Evolutionary conservation across 2,113 vertebrate species (phyloP), one percentile per base, ranked within the genome.

Genomic region (Callospermophilus lateralis): DNA sequence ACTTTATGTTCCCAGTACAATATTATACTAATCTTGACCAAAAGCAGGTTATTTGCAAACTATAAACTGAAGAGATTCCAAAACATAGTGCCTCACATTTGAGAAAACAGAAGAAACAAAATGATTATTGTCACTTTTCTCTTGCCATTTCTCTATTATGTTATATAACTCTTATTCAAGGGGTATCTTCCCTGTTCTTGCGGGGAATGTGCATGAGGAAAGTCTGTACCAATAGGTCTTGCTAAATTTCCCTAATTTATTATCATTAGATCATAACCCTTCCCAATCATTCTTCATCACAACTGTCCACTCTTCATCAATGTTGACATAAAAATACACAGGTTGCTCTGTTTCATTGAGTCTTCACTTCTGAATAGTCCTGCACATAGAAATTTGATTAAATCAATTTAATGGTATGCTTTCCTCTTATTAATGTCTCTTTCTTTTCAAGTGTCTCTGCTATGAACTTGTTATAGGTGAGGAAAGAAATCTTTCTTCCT

Each of bases 151-250:
- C 8, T 26, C 11, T 12, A 37, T 30, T 65, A 37, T 3, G 3
- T 24, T 45, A 15, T 34, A 30, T 42, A 51, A 30, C 0, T 17
- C 26, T 77, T 17, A 32, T 53, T 17, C 6, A 20, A 15, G 63
- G 42, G 8, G 11, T 32, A 9, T 1, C 3, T 0, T 16, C 12
- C 8, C 16, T 8, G 11, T 17, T 63, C 6, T 8, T 32, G 4
- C 58, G 67, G 11, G 58, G 39, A 53, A 39, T 13, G 28, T 24
- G 39, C 3, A 65, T 63, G 51, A 65, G 34, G 16, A 39, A 22
- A 48, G 51, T 53, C 17, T 39, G 32, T 24, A 53, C 8, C 15
- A 58, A 32, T 2, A 24, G 6, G 2, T 10, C 20, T 53, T 77
- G 22, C 26, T 34, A 51, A 65, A 4, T 67, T 76, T 3, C 6